Base-by-base conservation (phyloP, 1,140 invertebrate species). In the Mycetomoellerius zeteki region DNA sequence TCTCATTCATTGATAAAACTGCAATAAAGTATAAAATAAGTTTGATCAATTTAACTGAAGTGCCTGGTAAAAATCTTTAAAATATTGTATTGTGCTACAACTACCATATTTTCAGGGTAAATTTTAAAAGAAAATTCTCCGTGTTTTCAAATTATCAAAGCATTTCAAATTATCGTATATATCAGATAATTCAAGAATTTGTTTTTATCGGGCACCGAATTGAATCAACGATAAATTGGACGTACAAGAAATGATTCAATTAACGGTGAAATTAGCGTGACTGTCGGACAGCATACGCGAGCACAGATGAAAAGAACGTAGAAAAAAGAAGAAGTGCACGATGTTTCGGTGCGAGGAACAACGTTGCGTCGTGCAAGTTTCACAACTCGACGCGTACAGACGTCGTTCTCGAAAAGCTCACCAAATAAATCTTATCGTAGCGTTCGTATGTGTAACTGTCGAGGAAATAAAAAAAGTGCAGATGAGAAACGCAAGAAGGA, bases 361-460 rank as follows among this genome's bases (percentile, higher is more conserved):
- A 78, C 64, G 43, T 71, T 78, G 90, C 2, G 8, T 71, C 82
- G 90, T 91, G 90, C 87, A 89, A 90, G 89, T 92, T 94, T 92
- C 90, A 93, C 90, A 91, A 92, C 86, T 93, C 90, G 89, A 72
- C 89, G 89, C 75, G 76, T 92, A 86, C 93, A 94, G 94, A 93
- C 94, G 94, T 87, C 64, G 47, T 88, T 93, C 88, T 90, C 88
- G 89, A 93, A 94, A 93, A 94, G 93, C 91, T 92, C 91, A 78
- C 91, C 85, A 93, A 92, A 94, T 94, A 94, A 95, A 95, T 94
- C 93, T 93, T 91, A 85, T 80, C 89, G 86, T 85, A 75, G 67
- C 50, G 69, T 60, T 67, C 50, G 24, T 52, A 86, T 60, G 19
- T 85, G 69, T 80, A 89, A 85, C 82, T 60, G 14, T 50, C 47